Evolutionary conservation across 2,113 vertebrate species (phyloP), one percentile per base, ranked within the genome.

Genomic region (Aspidoscelis tigris): DNA sequence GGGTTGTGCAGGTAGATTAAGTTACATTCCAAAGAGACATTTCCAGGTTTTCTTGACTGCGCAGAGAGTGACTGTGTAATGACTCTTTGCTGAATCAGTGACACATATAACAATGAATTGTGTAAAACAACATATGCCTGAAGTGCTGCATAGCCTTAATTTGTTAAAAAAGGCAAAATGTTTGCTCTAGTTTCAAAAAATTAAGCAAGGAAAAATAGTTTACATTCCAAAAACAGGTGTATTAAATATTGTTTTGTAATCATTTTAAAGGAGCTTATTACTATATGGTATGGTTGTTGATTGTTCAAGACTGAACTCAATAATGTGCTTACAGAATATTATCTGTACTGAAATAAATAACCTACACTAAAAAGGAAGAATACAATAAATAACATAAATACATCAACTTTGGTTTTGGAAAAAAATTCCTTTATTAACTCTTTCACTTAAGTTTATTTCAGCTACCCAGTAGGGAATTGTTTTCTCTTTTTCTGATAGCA

Each of bases 1-100:
- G 12, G 18, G 41, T 77, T 83, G 41, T 43, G 33, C 11, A 58
- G 39, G 61, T 89, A 64, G 26, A 64, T 87, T 76, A 88, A 26
- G 16, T 53, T 21, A 55, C 78, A 80, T 70, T 53, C 65, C 44
- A 80, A 69, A 12, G 20, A 80, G 26, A 66, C n/a, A 53, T 69
- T 20, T 70, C 77, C 26, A 43, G 2, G 26, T 79, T 43, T 66
- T 10, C 26, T 68, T 26, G 26, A 50, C 44, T 33, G n/a, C 4
- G 3, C n/a, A 70, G 44, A 69, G 20, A 3, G 8, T 39, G 26
- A 18, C 44, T 61, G 21, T 39, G 39, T 61, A 77, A 77, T 41
- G 4, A 64, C 55, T 43, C 43, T 21, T 33, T 33, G 44, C 3
- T 24, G 9, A 69, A 47, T n/a, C 43, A n/a, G 11, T 7, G 7